Evolutionary conservation across 2,888 invertebrate species (phyloP).

Genomic region (Hirtodrosophila trivittata): DNA sequence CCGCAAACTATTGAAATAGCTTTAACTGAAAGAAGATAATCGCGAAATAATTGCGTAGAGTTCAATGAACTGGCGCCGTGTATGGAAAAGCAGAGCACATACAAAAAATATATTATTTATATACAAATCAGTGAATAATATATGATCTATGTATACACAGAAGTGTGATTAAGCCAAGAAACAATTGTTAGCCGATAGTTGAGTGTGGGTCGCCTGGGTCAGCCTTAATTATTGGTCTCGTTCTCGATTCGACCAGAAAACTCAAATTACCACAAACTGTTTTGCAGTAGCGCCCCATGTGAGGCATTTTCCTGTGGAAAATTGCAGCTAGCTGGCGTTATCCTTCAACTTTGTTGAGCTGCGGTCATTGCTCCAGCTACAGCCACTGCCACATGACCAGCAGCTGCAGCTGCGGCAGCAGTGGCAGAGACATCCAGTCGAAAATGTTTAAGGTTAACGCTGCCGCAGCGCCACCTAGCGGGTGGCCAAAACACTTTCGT

Average conservation of each 20-base stretch:
- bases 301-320: conserved; percentile 16
- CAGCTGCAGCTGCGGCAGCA: conserved; percentile 4
- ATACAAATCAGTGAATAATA: conserved; percentile 12
- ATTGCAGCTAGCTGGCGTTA: conserved; percentile 54
- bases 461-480: conserved; percentile 63
- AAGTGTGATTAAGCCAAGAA: neutral
- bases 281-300: neutral
- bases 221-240: conserved; percentile 38
- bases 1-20: conserved; percentile 50
- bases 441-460: conserved; percentile 67
- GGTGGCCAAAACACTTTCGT: conserved; percentile 54
- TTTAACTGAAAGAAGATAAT: conserved; percentile 58
- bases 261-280: no score
- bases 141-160: conserved; percentile 5
- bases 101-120: conserved; percentile 32
- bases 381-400: conserved; percentile 13
- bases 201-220: conserved; percentile 15
- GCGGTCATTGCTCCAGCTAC: conserved; percentile 77
- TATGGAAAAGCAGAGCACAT: conserved; percentile 21
- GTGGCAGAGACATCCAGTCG: conserved; percentile 24
- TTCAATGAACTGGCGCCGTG: conserved; percentile 62
- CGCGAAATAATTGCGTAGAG: conserved; percentile 70
- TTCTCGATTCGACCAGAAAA: conserved; percentile 14
- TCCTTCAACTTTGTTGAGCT: conserved; percentile 79
- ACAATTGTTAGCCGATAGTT: neutral